Percentiles rank a stretch among this genome's conserved stretches.
Conservation (phyloP, 2,113 vertebrate genomes). For the Catharus minimus region DNA sequence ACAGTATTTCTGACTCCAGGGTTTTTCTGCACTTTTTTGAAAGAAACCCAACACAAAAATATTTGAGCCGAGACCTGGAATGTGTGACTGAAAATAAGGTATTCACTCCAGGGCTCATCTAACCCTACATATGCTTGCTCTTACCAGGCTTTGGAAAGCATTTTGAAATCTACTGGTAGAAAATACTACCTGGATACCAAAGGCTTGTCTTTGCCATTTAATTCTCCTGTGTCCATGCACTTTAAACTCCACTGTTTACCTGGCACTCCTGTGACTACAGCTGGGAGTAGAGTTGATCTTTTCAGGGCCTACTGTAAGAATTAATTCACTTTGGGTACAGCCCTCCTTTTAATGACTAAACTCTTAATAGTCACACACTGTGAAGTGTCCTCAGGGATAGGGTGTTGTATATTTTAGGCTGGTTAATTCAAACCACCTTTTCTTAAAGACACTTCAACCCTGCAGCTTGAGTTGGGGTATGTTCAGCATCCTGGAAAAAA, state of each 20-base stretch:
- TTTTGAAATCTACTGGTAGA: not conserved
- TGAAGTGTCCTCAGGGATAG: not conserved
- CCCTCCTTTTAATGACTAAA: not conserved
- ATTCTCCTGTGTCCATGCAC: not conserved
- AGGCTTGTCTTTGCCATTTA: not conserved
- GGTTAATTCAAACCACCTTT: slow-evolving; percentile 29
- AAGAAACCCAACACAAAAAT: slow-evolving; percentile 65
- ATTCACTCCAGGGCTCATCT: not conserved
- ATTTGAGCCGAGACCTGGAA: slow-evolving; percentile 66
- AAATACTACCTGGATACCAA: not conserved
- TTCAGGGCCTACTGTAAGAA: not conserved
- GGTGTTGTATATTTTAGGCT: not conserved
- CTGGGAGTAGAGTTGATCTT: not conserved
- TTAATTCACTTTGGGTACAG: not conserved
- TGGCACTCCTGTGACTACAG: not conserved
- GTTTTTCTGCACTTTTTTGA: slow-evolving; percentile 67
- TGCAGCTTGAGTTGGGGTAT: not conserved
- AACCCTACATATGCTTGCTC: slow-evolving; percentile 1
- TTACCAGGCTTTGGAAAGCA: not conserved
- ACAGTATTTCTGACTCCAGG: slow-evolving; percentile 63
- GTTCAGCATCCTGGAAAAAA: slow-evolving; percentile 8
- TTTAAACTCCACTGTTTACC: not conserved
- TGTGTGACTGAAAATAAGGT: slow-evolving; percentile 25
- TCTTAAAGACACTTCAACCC: not conserved
- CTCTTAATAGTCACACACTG: not conserved